Conservation (phyloP, 2,113 vertebrate species). For the Chrysemys picta region DNA sequence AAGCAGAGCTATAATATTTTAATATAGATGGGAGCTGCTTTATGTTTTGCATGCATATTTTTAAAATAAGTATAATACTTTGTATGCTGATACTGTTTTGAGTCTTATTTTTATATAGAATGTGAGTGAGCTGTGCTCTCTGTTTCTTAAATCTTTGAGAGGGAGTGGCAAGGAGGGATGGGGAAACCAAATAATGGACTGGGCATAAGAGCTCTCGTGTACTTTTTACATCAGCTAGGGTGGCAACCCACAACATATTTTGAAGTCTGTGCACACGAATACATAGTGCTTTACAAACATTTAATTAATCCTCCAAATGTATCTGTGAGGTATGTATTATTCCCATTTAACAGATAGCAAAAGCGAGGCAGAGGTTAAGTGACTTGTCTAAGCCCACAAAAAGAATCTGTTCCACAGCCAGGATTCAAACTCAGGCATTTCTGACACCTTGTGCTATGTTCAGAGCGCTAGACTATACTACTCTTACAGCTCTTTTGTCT, state of each 20-base stretch:
- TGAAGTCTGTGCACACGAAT: neutral
- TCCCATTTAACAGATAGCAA: neutral
- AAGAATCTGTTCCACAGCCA: neutral
- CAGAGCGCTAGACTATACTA: neutral
- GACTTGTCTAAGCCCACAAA: neutral
- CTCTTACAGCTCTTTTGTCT: neutral
- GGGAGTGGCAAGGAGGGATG: neutral
- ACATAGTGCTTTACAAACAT: neutral
- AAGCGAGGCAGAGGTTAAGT: neutral
- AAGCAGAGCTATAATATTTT: neutral
- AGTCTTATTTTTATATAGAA: neutral
- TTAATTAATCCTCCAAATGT: neutral
- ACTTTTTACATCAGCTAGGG: neutral
- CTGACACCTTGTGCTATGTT: neutral
- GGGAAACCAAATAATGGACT: neutral
- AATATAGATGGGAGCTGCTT: neutral
- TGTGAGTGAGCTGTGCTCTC: neutral
- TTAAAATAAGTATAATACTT: neutral
- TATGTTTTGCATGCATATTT: neutral
- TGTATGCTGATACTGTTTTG: neutral
- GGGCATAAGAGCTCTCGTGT: neutral
- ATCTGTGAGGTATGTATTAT: neutral
- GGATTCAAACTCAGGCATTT: neutral
- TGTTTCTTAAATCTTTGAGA: neutral
- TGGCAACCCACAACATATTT: neutral